Evolutionary conservation across 2,113 vertebrate species (phyloP).

Genomic region (Protobothrops mucrosquamatus): DNA sequence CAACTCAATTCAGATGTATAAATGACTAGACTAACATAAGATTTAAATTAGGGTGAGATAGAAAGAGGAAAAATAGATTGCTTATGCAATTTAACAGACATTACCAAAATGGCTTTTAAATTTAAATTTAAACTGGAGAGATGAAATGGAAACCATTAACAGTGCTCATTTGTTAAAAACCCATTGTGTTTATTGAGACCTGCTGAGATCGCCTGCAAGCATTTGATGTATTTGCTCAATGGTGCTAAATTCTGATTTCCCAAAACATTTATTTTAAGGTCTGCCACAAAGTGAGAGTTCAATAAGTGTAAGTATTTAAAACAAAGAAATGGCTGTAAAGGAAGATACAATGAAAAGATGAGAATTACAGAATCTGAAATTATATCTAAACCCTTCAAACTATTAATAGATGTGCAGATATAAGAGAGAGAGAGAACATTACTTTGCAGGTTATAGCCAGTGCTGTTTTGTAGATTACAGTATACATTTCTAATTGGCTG

Average conservation of each 20-base stretch:
- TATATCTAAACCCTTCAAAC: neutral
- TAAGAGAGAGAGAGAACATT: neutral
- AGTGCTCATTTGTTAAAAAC: neutral
- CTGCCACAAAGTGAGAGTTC: neutral
- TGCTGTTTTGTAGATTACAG: neutral
- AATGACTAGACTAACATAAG: neutral
- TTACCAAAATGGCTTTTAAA: no score
- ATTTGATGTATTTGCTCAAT: neutral
- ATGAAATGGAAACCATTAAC: neutral
- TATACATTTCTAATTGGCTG: neutral
- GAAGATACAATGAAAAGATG: neutral
- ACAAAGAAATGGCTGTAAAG: neutral
- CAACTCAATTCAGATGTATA: neutral
- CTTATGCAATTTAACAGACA: neutral
- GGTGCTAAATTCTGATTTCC: neutral
- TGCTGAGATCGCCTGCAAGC: neutral
- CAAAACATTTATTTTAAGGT: neutral
- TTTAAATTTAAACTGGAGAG: no score
- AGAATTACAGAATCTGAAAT: neutral
- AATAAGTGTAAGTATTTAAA: neutral
- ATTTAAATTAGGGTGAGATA: neutral
- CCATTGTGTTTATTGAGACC: neutral
- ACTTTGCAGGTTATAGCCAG: neutral
- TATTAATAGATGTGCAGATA: neutral
- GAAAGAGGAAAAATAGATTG: neutral